A percentile compares a stretch with the other conserved stretches of the same genome.
phyloP scores from a whole-genome alignment of 2,888 invertebrate genomes.

The Invenusta paracnida region DNA sequence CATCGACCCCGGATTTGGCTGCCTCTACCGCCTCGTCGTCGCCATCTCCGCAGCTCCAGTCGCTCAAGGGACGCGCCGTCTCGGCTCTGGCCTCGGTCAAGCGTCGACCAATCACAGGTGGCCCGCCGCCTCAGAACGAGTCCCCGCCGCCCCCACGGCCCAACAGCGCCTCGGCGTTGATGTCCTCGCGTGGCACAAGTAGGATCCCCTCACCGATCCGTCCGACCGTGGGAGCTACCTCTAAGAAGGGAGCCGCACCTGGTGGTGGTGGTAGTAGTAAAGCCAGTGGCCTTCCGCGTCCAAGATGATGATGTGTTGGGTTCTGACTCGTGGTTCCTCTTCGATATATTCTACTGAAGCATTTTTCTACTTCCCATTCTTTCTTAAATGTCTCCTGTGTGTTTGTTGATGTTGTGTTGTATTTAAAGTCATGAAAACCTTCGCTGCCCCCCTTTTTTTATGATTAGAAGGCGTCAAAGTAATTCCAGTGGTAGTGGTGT shows the following conservation, averaged over 20 bases:
- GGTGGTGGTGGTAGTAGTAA: too few relatives aligned
- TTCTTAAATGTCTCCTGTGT: too few relatives aligned
- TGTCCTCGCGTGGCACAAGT: neutral
- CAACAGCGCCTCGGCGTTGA: neutral
- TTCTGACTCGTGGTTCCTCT: too few relatives aligned
- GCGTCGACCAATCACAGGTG: neutral
- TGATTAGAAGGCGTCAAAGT: too few relatives aligned
- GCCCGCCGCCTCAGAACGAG: neutral
- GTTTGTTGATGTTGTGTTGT: too few relatives aligned
- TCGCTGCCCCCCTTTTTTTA: too few relatives aligned
- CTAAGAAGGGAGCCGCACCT: too few relatives aligned
- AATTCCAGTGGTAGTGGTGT: too few relatives aligned
- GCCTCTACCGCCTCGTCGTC: neutral
- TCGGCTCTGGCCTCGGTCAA: neutral
- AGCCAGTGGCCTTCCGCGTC: neutral
- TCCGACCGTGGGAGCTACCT: neutral
- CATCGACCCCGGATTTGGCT: neutral
- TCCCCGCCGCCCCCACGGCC: neutral
- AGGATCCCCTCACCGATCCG: neutral
- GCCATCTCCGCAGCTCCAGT: neutral
- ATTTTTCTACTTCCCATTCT: too few relatives aligned
- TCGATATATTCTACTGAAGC: too few relatives aligned
- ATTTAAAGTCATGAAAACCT: too few relatives aligned
- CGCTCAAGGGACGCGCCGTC: neutral
- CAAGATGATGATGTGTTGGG: too few relatives aligned